Evolutionary conservation across 2,888 invertebrate species (phyloP).

Genomic region (Eupelmus urozonus): DNA sequence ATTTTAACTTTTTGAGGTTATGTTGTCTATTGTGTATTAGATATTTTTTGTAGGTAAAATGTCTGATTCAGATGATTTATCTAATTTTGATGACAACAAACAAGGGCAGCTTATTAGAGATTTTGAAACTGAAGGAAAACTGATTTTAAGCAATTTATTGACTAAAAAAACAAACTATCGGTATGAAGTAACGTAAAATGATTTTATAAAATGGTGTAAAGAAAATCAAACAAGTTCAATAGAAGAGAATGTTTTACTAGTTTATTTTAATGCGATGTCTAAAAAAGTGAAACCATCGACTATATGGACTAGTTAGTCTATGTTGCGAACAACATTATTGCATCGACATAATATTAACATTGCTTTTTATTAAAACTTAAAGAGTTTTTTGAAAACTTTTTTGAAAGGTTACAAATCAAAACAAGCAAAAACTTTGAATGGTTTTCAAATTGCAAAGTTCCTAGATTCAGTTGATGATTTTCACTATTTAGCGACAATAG

Average conservation of each 20-base stretch:
- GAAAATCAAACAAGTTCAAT: slow-evolving; percentile 9
- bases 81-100: slow-evolving; percentile 4
- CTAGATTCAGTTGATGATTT: background rate
- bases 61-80: slow-evolving; percentile 19
- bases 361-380: background rate
- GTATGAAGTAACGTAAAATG: slow-evolving; percentile 1
- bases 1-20: background rate
- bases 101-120: background rate
- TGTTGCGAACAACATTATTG: slow-evolving; percentile 5
- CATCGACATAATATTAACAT: slow-evolving; percentile 7
- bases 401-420: slow-evolving; percentile 9
- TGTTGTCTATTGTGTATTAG: background rate
- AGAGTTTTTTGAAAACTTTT: slow-evolving; percentile 15
- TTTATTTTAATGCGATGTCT: slow-evolving; percentile 9
- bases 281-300: slow-evolving; percentile 18
- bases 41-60: slow-evolving; percentile 3
- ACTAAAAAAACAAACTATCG: background rate
- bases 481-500: background rate
- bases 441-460: background rate
- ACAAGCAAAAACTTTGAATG: slow-evolving; percentile 4
- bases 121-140: slow-evolving; percentile 11
- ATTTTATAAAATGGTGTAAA: slow-evolving; percentile 8
- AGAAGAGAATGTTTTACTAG: slow-evolving; percentile 4
- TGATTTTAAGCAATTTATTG: slow-evolving; percentile 7
- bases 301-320: slow-evolving; percentile 18